Conservation (phyloP, 2,888 invertebrate species). For the Drosophila tanythrix region DNA sequence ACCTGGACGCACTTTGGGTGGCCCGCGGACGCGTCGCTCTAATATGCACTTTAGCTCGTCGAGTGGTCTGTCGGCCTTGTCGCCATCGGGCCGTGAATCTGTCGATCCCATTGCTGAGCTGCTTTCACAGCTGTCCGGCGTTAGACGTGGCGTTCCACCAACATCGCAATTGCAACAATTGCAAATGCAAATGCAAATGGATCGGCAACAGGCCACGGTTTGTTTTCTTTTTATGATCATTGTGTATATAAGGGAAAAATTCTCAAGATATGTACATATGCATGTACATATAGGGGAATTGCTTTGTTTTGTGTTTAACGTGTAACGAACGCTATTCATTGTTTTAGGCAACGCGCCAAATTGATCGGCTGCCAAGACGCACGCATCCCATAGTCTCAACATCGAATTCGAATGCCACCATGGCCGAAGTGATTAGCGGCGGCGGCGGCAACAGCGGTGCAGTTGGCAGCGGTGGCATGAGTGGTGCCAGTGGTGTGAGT, state of each 20-base stretch:
- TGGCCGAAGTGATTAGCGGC: constrained; percentile 85
- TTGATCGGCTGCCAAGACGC: constrained; percentile 94
- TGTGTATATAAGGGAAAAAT: constrained; percentile 17
- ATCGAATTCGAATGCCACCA: constrained; percentile 87
- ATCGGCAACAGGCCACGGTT: constrained; percentile 93
- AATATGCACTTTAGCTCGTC: constrained; percentile 98
- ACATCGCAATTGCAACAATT: constrained; percentile 95
- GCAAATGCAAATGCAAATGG: constrained; percentile 97
- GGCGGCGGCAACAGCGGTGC: constrained; percentile 66
- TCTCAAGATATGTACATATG: not conserved
- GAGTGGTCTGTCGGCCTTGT: constrained; percentile 92
- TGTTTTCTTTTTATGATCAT: constrained; percentile 16
- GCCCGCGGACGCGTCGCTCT: constrained; percentile 92
- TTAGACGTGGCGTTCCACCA: constrained; percentile 88
- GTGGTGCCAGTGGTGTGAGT: constrained; percentile 65
- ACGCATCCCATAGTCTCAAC: constrained; percentile 89
- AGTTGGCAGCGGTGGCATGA: constrained; percentile 66
- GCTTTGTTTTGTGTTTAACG: constrained; percentile 33
- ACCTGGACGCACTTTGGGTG: constrained; percentile 91
- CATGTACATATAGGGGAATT: constrained; percentile 10
- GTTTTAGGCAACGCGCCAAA: constrained; percentile 91
- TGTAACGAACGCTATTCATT: constrained; percentile 41
- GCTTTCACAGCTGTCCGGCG: constrained; percentile 97
- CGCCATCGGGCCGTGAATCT: constrained; percentile 94
- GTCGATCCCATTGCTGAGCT: constrained; percentile 99